These are phyloP conservation scores for Calephelis nemesis DNA, from an alignment of 1,140 invertebrate species.

Conservation along the genomic window DNA sequence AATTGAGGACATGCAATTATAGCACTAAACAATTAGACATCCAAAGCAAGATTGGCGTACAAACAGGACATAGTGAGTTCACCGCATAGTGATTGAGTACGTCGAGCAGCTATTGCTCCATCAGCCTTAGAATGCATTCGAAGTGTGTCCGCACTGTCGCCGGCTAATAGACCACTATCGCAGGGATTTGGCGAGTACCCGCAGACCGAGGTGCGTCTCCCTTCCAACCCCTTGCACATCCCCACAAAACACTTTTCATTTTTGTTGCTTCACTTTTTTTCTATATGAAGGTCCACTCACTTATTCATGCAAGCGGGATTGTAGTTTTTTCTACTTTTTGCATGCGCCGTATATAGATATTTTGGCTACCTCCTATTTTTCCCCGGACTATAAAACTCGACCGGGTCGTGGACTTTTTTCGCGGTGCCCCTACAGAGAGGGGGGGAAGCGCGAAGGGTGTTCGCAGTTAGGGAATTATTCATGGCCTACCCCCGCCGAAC, in stretches of 20 bases:
- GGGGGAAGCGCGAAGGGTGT: slow-evolving; percentile 55
- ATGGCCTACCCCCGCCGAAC: slow-evolving; percentile 74
- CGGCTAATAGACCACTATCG: slow-evolving; percentile 38
- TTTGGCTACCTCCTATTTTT: slow-evolving; percentile 76
- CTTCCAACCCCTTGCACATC: slow-evolving; percentile 47
- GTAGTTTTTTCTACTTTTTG: slow-evolving; percentile 73
- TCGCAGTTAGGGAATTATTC: slow-evolving; percentile 77
- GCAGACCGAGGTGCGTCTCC: slow-evolving; percentile 38
- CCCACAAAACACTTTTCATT: slow-evolving; percentile 57
- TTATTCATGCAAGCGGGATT: slow-evolving; percentile 77
- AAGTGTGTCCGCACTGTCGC: slow-evolving; percentile 33
- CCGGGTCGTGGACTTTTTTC: slow-evolving; percentile 72
- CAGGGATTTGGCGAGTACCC: slow-evolving; percentile 35
- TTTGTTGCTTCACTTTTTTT: slow-evolving; percentile 70
- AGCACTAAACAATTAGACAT: not conserved
- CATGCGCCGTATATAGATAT: slow-evolving; percentile 74
- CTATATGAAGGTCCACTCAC: slow-evolving; percentile 75
- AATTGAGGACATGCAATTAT: no score
- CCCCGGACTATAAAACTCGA: slow-evolving; percentile 74
- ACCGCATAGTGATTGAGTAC: not conserved
- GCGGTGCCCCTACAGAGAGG: slow-evolving; percentile 58
- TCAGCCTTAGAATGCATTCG: slow-evolving; percentile 28
- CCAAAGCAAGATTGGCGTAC: not conserved
- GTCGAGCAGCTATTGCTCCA: slow-evolving; percentile 17
- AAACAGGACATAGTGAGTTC: not conserved